Base-by-base conservation (phyloP, 2,888 invertebrate genomes). In the Drosophila histrio region DNA sequence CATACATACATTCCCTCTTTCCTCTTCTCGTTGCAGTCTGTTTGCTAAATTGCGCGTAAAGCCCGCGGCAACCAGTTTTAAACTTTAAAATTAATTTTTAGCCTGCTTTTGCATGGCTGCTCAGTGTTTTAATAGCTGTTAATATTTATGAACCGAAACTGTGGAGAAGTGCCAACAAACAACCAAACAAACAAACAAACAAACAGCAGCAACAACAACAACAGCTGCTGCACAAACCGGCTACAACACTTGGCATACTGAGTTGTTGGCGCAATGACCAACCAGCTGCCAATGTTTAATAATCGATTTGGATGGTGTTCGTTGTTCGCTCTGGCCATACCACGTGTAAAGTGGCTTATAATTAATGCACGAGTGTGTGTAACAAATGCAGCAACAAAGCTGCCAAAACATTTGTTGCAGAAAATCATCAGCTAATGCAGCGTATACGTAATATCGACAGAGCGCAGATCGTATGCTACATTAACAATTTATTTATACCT, bases 21-120 rank as follows among this genome's bases (percentile, higher is more conserved):
- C 7, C 38, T 6, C 13, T 11, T 21, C 6, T 13, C 22, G 7
- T 36, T 5, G 7, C 36, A 13, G 44, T 11, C 57, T 52, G 58
- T 34, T 24, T 44, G 61, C 56, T 65, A 79, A 87, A 86, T 79
- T 71, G 71, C 73, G 70, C 84, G 71, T 76, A 72, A 83, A 68
- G 67, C 64, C 61, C 62, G 64, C 67, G 66, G 69, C 85, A 65
- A 57, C 65, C 72, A 69, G 67, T 77, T 85, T 88, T 73, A 75
- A 88, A 87, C 52, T 88, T 85, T 85, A 78, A 87, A 85, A 76
- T 87, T 72, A 84, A 80, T 88, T 80, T 73, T 54, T 54, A 62
- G 63, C 52, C 59, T 15, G 69, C 57, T 44, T 54, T 62, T 46
- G 62, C 41, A 36, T 39, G 59, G 44, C 30, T 49, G 66, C 46